A percentile compares a stretch with the other conserved stretches of the same genome.
Conservation (phyloP, 2,797 vertebrate genomes). For the Paratrypauchen microcephalus region DNA sequence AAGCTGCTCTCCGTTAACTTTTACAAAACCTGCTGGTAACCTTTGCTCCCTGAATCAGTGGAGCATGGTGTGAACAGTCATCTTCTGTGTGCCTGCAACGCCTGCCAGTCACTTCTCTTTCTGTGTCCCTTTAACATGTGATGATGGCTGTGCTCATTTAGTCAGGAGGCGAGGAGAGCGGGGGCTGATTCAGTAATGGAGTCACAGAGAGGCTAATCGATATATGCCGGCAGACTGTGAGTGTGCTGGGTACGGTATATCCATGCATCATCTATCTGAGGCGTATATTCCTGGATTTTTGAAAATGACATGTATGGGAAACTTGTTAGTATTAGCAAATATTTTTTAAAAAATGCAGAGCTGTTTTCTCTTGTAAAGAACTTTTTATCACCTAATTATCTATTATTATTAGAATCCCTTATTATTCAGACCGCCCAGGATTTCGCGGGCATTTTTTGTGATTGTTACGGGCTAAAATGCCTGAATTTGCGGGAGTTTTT, state of each 20-base stretch:
- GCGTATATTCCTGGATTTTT: background rate
- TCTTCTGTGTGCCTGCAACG: background rate
- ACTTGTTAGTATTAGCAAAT: background rate
- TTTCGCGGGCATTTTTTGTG: too few species aligned
- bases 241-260: conserved; percentile 6
- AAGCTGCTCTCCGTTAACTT: background rate
- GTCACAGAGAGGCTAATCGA: conserved; percentile 37
- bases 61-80: conserved; percentile 11
- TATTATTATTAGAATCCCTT: too few species aligned
- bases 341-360: background rate
- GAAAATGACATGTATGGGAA: background rate
- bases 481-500: too few species aligned
- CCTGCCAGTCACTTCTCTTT: conserved; percentile 33
- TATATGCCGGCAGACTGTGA: conserved; percentile 23
- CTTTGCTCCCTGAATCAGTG: conserved; percentile 34
- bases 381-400: background rate
- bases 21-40: conserved; percentile 19
- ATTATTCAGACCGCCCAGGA: too few species aligned
- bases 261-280: background rate
- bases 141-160: conserved; percentile 39
- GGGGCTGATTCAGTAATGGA: conserved; percentile 45
- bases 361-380: background rate
- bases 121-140: conserved; percentile 15
- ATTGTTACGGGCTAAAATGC: too few species aligned
- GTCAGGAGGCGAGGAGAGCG: conserved; percentile 35